Evolutionary conservation across 1,140 invertebrate genomes (phyloP).

Genomic region (Zophobas morio): DNA sequence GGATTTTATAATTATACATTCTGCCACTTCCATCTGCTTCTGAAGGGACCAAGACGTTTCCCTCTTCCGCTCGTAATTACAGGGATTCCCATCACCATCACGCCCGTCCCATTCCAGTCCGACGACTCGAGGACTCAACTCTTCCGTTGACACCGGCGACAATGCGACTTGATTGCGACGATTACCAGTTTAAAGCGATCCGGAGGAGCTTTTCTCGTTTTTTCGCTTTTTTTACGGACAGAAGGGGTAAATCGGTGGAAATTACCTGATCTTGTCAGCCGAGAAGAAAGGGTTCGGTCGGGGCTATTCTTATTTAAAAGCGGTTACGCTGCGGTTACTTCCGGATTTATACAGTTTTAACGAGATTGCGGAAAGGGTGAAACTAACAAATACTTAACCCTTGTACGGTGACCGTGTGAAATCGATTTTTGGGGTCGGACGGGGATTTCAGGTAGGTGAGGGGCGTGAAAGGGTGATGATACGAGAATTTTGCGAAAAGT

Average conservation of each 20-base stretch:
- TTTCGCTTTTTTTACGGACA: constrained; percentile 35
- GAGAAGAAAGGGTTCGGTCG: constrained; percentile 52
- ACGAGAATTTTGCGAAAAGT: constrained; percentile 42
- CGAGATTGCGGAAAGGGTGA: constrained; percentile 59
- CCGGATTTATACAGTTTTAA: constrained; percentile 61
- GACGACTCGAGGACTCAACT: constrained; percentile 6
- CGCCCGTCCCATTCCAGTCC: not conserved
- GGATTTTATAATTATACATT: constrained; percentile 62
- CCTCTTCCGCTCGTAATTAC: constrained; percentile 32
- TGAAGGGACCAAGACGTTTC: constrained; percentile 51
- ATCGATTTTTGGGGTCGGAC: constrained; percentile 52
- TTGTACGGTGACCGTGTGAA: constrained; percentile 60
- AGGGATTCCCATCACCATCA: not conserved
- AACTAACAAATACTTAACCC: constrained; percentile 55
- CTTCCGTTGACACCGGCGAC: constrained; percentile 48
- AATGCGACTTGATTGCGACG: constrained; percentile 47
- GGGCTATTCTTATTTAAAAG: constrained; percentile 55
- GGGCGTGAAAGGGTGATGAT: constrained; percentile 50
- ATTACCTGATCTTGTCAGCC: constrained; percentile 53
- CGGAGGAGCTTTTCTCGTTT: constrained; percentile 2
- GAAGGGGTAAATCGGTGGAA: constrained; percentile 51
- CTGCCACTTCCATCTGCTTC: constrained; percentile 52
- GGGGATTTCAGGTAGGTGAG: constrained; percentile 8
- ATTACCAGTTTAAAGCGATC: constrained; percentile 44
- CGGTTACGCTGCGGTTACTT: constrained; percentile 60